These are phyloP conservation scores for Triplophysa rosa DNA, from an alignment of 2,113 vertebrate species.

Conservation along the genomic window DNA sequence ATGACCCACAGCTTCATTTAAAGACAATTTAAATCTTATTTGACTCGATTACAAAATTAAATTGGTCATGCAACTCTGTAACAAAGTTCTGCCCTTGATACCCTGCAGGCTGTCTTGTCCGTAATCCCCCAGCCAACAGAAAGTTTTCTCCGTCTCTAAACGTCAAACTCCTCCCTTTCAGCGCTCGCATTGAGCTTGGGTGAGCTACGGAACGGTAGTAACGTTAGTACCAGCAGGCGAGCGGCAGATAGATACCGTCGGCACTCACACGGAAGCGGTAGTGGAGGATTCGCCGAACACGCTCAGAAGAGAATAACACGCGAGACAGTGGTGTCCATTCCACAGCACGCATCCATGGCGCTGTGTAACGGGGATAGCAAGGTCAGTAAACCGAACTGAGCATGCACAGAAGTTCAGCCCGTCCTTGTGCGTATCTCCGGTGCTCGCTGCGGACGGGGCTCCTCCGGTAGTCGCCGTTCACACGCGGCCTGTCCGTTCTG, in stretches of 20 bases:
- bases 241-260: background rate
- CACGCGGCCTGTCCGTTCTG: conserved; percentile 61
- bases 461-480: conserved; percentile 49
- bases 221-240: conserved; percentile 16
- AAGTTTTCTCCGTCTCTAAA: conserved; percentile 10
- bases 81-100: background rate
- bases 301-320: conserved; percentile 13
- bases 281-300: background rate
- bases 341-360: conserved; percentile 81
- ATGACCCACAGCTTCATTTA: too few relatives aligned
- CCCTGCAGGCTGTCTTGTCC: too few relatives aligned
- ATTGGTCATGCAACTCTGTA: background rate
- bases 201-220: conserved; percentile 1
- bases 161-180: conserved; percentile 24
- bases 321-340: conserved; percentile 62
- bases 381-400: conserved; percentile 78
- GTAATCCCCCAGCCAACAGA: conserved; percentile 1
- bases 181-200: background rate
- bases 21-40: too few relatives aligned
- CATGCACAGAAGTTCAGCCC: background rate
- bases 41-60: background rate
- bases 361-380: conserved; percentile 96
- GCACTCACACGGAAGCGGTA: conserved; percentile 9
- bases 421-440: conserved; percentile 15
- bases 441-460: background rate